A percentile compares a stretch with the other conserved stretches of the same genome.
Conservation (phyloP, 2,113 vertebrate species). For the Cryptoleucopteryx plumbea region DNA sequence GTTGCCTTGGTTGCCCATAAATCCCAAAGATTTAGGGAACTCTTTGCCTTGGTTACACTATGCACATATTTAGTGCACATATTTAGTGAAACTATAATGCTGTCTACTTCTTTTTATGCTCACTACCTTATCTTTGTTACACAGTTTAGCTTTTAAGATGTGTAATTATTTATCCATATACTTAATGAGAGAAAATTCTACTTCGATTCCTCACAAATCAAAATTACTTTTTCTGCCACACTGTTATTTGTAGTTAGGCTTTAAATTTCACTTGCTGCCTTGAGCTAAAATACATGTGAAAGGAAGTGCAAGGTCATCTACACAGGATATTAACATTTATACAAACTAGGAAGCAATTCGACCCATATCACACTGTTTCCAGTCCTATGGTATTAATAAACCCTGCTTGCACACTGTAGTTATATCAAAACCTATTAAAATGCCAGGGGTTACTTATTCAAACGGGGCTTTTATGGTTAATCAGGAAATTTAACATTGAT, state of each 20-base stretch:
- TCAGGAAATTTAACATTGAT: conserved; percentile 14
- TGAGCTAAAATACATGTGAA: background rate
- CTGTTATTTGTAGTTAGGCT: background rate
- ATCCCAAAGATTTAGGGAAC: conserved; percentile 32
- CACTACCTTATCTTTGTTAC: conserved; percentile 16
- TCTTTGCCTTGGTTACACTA: background rate
- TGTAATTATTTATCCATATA: background rate
- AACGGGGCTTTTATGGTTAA: conserved; percentile 2
- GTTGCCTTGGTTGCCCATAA: conserved; percentile 1
- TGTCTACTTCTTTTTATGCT: background rate
- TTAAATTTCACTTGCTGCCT: conserved; percentile 4
- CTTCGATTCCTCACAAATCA: background rate
- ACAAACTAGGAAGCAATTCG: background rate
- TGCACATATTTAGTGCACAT: background rate
- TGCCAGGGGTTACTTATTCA: conserved; percentile 5
- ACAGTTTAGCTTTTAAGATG: conserved; percentile 26
- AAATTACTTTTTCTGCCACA: background rate
- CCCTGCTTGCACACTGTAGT: background rate
- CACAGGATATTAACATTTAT: background rate
- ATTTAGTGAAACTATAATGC: conserved; percentile 1
- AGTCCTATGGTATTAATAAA: background rate
- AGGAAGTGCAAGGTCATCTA: conserved; percentile 29
- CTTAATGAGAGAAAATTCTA: conserved; percentile 6
- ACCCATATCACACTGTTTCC: background rate
- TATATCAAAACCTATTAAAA: conserved; percentile 10